Base-by-base conservation (phyloP, 2,888 invertebrate species). In the Acanthosoma haemorrhoidale region DNA sequence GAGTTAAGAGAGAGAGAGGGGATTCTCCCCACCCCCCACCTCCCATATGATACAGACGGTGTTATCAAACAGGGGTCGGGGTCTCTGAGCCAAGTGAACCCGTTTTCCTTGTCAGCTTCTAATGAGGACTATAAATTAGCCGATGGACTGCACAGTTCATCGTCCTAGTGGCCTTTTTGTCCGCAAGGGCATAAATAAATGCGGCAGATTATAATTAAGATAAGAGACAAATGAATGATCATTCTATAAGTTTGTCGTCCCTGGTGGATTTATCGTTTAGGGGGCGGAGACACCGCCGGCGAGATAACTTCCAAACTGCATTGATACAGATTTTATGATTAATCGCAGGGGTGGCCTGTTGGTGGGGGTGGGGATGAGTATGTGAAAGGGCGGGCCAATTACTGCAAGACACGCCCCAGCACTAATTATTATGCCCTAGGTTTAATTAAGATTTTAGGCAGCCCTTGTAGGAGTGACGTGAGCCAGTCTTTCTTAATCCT, bases 341-440 rank as follows among this genome's bases (percentile, higher is more conserved):
- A 51, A 51, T 51, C 25, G 51, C 25, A 25, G 8, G 51, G 25
- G 32, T 9, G 9, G 51, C 25, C 21, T 51, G 51, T 51, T n/a
- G n/a, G n/a, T n/a, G n/a, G n/a, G n/a, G n/a, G n/a, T n/a, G n/a
- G n/a, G n/a, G n/a, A n/a, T n/a, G n/a, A n/a, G n/a, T n/a, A n/a
- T n/a, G n/a, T n/a, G n/a, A n/a, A n/a, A n/a, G n/a, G 51, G 25
- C 13, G 51, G 25, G 51, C 51, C 51, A 51, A 51, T 51, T 51
- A 51, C 51, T 25, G 51, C 8, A 51, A 51, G 51, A 25, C 25
- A 51, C 51, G 25, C 21, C 5, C 21, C 11, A 25, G 21, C 51
- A 51, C 51, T 51, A 51, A 51, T 51, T 51, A 51, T 51, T 51
- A 51, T 21, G 51, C 51, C 51, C 51, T 51, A 51, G 51, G 51